phyloP scores from a whole-genome alignment of 2,113 vertebrate species.

The Atractosteus spatula region DNA sequence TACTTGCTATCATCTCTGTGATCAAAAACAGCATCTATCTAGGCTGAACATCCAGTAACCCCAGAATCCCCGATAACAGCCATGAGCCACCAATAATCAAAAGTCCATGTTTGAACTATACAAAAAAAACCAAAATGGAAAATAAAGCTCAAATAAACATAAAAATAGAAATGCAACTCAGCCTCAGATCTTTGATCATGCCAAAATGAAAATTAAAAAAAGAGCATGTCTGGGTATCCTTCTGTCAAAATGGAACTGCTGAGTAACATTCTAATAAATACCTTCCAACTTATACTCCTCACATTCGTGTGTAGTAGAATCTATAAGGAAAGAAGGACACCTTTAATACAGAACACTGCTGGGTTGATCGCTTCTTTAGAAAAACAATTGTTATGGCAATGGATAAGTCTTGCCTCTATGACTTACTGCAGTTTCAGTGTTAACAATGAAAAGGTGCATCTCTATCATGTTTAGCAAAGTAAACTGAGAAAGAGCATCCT shows the following conservation, averaged over 20 bases:
- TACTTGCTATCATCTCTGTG: too few species aligned
- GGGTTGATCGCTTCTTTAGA: slow-evolving; percentile 1
- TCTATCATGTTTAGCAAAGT: too few species aligned
- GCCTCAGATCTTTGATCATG: slow-evolving; percentile 24
- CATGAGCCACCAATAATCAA: neutral
- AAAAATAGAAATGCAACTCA: slow-evolving; percentile 12
- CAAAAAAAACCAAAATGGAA: slow-evolving; percentile 2
- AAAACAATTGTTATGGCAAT: neutral
- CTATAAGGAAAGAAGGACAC: slow-evolving; percentile 63
- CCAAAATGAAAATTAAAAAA: slow-evolving; percentile 26
- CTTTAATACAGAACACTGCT: slow-evolving; percentile 52
- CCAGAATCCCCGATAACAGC: too few species aligned
- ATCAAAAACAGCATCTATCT: too few species aligned
- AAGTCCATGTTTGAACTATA: slow-evolving; percentile 13
- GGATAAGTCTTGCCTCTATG: too few species aligned
- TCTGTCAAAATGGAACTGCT: slow-evolving; percentile 20
- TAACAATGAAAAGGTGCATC: too few species aligned
- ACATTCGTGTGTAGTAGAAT: slow-evolving; percentile 64
- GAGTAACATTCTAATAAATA: slow-evolving; percentile 58
- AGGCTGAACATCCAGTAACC: too few species aligned
- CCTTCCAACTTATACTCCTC: slow-evolving; percentile 71
- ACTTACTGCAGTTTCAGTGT: too few species aligned
- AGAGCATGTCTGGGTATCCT: slow-evolving; percentile 17
- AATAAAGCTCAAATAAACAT: slow-evolving; percentile 7
- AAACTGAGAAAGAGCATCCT: too few species aligned